Evolutionary conservation across 2,113 vertebrate species (phyloP).

Genomic region (Corapipo altera): DNA sequence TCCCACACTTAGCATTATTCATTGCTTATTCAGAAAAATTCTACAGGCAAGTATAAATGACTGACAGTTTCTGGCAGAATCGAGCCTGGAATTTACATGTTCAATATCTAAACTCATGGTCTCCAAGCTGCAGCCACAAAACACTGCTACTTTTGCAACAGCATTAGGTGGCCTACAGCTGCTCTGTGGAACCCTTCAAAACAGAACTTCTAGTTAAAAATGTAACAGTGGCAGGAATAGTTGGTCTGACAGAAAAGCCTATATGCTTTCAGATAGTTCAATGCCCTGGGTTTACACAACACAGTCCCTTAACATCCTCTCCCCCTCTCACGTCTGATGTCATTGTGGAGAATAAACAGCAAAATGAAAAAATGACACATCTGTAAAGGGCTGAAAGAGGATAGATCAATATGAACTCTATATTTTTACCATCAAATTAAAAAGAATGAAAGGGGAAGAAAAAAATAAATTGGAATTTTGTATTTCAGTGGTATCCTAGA

Average conservation of each 20-base stretch:
- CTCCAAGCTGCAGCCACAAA: not conserved
- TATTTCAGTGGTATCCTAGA: not conserved
- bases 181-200: not conserved
- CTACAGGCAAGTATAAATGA: not conserved
- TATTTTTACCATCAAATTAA: not conserved
- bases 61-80: not conserved
- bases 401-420: not conserved
- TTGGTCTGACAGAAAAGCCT: not conserved
- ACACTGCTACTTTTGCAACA: not conserved
- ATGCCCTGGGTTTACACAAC: not conserved
- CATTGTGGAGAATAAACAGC: not conserved
- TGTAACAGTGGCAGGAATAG: not conserved
- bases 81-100: not conserved
- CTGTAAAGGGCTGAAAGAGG: not conserved
- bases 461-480: not conserved
- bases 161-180: not conserved
- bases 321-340: not conserved
- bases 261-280: not conserved
- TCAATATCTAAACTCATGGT: not conserved
- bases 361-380: rapidly evolving
- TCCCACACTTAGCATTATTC: not conserved
- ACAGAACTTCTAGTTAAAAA: not conserved
- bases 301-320: not conserved
- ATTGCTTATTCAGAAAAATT: not conserved
- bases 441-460: not conserved